Evolutionary conservation across 2,797 vertebrate species (phyloP), one percentile per base, ranked within the genome.

Genomic region (Psittacula derbiana): DNA sequence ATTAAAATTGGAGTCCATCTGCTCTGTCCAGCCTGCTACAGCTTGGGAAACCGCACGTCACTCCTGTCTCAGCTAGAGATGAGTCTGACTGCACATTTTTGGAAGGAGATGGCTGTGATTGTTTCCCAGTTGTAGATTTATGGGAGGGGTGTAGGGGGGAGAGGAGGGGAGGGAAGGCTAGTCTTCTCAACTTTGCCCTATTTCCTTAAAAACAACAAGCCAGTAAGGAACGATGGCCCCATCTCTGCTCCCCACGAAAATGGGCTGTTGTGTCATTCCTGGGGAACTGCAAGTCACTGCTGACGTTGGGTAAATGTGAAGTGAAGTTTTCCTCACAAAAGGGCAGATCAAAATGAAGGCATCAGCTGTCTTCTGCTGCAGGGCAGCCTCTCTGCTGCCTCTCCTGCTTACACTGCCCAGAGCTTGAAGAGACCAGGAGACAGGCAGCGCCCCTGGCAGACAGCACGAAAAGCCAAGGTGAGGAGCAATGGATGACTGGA

Each of bases 181-280:
- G 30, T 47, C 19, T 36, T 86, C 85, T 95, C 87, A 96, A 80
- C 82, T 94, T 95, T 88, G 60, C 18, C 60, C 91, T 55, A 88
- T 43, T 88, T 93, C 31, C 49, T 86, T 67, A n/a, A 44, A 93
- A 92, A 23, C 3, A 38, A 47, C 79, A 80, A n/a, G 14, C 4
- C 23, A 80, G 8, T 33, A 27, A 36, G 24, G 36, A 73, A 20
- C 58, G 28, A 38, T 5, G 19, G 21, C 4, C 2, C 30, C 50
- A 50, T 28, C 15, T 17, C 24, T 8, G 31, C 49, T 80, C 8
- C 60, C 23, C 1, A 1, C 7, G 23, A 38, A 2, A 1, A 12
- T 4, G 36, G 14, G 10, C 11, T 69, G 19, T 74, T 53, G 16
- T 5, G 25, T 25, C 36, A 41, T 44, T 75, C 58, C 50, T 2